Evolutionary conservation across 2,797 vertebrate genomes (phyloP).

Genomic region (Notolabrus celidotus): DNA sequence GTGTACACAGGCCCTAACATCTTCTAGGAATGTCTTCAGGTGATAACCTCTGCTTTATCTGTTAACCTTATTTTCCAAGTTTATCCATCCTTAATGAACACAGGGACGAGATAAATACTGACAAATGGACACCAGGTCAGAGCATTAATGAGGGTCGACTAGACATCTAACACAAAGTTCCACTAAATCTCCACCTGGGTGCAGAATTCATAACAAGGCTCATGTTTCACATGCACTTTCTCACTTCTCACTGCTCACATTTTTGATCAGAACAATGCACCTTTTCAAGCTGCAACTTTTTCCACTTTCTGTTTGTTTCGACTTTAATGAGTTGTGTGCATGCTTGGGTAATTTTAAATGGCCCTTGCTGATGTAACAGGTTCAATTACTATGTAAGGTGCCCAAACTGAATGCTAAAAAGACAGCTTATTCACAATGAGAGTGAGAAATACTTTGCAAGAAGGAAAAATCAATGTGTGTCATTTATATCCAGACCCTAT

Average conservation of each 20-base stretch:
- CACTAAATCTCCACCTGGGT: constrained; percentile 12
- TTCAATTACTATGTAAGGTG: constrained; percentile 52
- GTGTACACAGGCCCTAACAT: background rate
- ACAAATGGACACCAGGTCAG: constrained; percentile 49
- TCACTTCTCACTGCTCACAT: constrained; percentile 1
- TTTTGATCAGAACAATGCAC: constrained; percentile 36
- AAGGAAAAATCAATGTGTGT: constrained; percentile 61
- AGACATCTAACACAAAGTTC: constrained; percentile 22
- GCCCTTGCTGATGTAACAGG: constrained; percentile 56
- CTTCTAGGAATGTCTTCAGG: constrained; percentile 3
- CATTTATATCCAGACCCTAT: constrained; percentile 49
- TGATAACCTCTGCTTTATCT: constrained; percentile 32
- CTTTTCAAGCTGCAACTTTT: constrained; percentile 17
- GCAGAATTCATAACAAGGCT: constrained; percentile 42
- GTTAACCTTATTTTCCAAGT: constrained; percentile 34
- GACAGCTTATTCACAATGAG: constrained; percentile 34
- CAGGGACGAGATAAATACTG: constrained; percentile 52
- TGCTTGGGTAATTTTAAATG: constrained; percentile 62
- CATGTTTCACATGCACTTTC: constrained; percentile 11
- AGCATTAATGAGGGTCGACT: constrained; percentile 54
- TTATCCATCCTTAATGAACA: constrained; percentile 68
- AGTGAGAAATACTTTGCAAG: constrained; percentile 50
- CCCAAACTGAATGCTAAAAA: constrained; percentile 59
- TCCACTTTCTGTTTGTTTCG: constrained; percentile 13
- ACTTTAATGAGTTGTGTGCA: constrained; percentile 48